Evolutionary conservation across 2,113 vertebrate species (phyloP).

Genomic region (Neolamprologus falcicula): DNA sequence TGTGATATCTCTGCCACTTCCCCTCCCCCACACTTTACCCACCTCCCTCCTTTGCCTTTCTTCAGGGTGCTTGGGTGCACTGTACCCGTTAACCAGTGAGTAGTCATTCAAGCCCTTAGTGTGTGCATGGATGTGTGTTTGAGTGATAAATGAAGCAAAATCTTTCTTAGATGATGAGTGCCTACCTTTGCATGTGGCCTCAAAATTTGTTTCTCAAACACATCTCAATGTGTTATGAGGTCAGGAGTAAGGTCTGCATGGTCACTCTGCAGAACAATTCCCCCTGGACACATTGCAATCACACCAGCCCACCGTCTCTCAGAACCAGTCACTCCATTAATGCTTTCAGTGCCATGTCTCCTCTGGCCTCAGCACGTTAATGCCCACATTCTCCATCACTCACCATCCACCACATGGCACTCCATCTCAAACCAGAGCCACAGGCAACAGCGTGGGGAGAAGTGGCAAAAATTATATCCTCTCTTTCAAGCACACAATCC

Average conservation of each 20-base stretch:
- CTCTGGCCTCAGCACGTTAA: constrained; percentile 58
- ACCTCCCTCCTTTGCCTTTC: not conserved
- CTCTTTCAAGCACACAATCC: not conserved
- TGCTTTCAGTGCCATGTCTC: constrained; percentile 62
- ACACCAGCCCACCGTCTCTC: constrained; percentile 56
- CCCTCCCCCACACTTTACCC: constrained; percentile 7
- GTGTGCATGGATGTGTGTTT: not conserved
- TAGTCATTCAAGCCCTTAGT: not conserved
- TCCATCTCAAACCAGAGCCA: constrained; percentile 31
- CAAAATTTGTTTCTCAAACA: constrained; percentile 57
- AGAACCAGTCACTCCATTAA: constrained; percentile 67
- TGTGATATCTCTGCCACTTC: constrained; percentile 15
- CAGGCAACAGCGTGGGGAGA: constrained; percentile 6
- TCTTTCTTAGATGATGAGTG: constrained; percentile 25
- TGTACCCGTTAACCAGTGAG: constrained; percentile 6
- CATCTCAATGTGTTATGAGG: constrained; percentile 49
- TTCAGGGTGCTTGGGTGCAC: constrained; percentile 12
- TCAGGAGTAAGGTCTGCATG: constrained; percentile 19
- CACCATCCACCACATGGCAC: constrained; percentile 45
- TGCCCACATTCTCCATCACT: constrained; percentile 62
- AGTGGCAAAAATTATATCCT: constrained; percentile 8
- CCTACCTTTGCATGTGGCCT: constrained; percentile 36
- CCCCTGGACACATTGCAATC: constrained; percentile 45
- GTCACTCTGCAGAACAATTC: constrained; percentile 39
- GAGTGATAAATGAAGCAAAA: constrained; percentile 40